A percentile compares a stretch with the other conserved stretches of the same genome.
Evolutionary conservation across 2,888 invertebrate species (phyloP).

Genomic region (Epirrhoe tristata): DNA sequence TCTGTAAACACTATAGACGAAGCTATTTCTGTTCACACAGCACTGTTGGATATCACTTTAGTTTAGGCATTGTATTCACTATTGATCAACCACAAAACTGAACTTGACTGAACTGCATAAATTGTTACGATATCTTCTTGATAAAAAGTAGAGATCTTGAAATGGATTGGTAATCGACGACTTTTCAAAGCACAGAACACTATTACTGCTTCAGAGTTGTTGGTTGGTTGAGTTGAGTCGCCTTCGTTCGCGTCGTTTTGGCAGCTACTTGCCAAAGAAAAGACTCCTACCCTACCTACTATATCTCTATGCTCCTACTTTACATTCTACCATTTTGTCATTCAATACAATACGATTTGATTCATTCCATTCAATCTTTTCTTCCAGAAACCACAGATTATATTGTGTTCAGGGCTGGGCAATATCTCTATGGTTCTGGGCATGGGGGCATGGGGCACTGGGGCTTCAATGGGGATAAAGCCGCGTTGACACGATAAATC

Average conservation of each 20-base stretch:
- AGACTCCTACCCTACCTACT: too few species aligned
- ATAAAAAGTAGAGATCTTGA: too few species aligned
- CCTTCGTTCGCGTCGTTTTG: background rate
- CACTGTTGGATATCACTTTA: conserved; percentile 12
- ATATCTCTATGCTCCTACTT: too few species aligned
- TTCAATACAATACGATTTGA: background rate
- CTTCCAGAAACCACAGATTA: too few species aligned
- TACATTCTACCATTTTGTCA: background rate
- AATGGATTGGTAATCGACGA: too few species aligned
- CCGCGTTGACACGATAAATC: too few species aligned
- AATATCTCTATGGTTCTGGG: too few species aligned
- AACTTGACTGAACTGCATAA: background rate
- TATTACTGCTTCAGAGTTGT: too few species aligned
- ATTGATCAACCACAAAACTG: background rate
- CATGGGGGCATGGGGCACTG: too few species aligned
- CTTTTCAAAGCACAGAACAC: background rate
- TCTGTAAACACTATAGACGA: conserved; percentile 8
- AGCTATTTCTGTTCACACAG: conserved; percentile 3
- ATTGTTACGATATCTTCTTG: too few species aligned
- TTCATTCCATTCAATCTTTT: background rate
- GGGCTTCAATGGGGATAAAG: too few species aligned
- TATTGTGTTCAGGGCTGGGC: too few species aligned
- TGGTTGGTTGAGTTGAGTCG: background rate
- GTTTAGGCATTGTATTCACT: background rate
- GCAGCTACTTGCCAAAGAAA: background rate